Base-by-base conservation (phyloP, 1,140 invertebrate species). In the Orchesella cincta region DNA sequence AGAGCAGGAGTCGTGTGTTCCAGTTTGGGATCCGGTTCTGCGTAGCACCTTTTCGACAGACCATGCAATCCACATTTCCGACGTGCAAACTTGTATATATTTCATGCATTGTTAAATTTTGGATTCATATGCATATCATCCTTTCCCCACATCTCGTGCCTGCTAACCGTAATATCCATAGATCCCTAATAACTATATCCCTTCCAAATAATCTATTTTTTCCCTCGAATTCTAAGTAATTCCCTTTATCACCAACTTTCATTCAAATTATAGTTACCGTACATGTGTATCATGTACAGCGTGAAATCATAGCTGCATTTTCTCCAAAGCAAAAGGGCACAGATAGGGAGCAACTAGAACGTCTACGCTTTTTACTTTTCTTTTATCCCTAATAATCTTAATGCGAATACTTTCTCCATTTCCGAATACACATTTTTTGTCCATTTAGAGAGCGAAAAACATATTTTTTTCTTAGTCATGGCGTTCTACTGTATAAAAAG, bases 341-440 rank as follows among this genome's bases (percentile, higher is more conserved):
- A n/a, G n/a, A n/a, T n/a, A n/a, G n/a, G n/a, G n/a, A n/a, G n/a
- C n/a, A n/a, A n/a, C 39, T 46, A 12, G 39, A 46, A 46, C 39
- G 8, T 46, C 39, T 57, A 57, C 23, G 5, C 8, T 57, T 57
- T 57, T 57, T 57, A 57, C 52, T 57, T 26, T 57, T 57, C 23
- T 18, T 57, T 57, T 57, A 57, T 12, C 52, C 52, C 12, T 57
- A 57, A 57, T 57, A 57, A 57, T 57, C 52, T 57, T 57, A 57
- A 57, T 57, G 23, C 23, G 52, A 57, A 57, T 57, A 57, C 52
- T 57, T 57, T 57, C 52, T 57, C 52, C 8, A 12, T 57, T 57
- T 57, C 23, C 3, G 52, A 23, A 46, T 46, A 18, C 39, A 46
- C 39, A 46, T 46, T 46, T 46, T 46, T 46, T n/a, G n/a, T n/a